Conservation (phyloP, 30 jellyfish, hydroid and myxozoan species). For the Aurelia aurita complex sp. Pacific region DNA sequence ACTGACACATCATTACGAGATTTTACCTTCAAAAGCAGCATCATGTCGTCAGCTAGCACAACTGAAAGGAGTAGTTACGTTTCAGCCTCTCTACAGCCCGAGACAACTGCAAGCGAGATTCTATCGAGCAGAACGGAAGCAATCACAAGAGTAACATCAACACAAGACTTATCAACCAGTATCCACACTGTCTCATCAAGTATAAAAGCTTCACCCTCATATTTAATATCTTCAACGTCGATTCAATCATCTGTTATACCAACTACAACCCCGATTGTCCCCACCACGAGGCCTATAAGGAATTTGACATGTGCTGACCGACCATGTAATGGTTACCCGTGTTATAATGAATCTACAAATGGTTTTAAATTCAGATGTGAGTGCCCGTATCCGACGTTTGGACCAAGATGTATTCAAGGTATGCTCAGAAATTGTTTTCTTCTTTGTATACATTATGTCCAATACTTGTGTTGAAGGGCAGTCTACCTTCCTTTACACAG, state of each 20-base stretch:
- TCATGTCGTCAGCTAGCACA: too few relatives aligned
- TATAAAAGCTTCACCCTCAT: not conserved
- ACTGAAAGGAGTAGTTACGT: too few relatives aligned
- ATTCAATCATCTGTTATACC: slow-evolving; percentile 14
- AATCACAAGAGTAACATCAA: not conserved
- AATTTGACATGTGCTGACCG: slow-evolving; percentile 78
- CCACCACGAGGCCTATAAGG: slow-evolving; percentile 64
- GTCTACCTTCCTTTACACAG: too few relatives aligned
- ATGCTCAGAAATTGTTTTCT: not conserved
- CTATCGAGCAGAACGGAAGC: not conserved
- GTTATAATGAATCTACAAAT: slow-evolving; percentile 61
- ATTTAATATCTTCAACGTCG: not conserved
- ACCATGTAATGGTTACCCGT: slow-evolving; percentile 84
- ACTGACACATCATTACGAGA: too few relatives aligned
- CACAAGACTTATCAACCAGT: not conserved
- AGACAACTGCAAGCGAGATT: not conserved
- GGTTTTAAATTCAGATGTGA: slow-evolving; percentile 68
- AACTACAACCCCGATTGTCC: slow-evolving; percentile 1
- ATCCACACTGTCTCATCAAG: not conserved
- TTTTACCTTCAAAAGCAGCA: too few relatives aligned
- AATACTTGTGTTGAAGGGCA: too few relatives aligned
- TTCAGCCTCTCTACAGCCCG: not conserved
- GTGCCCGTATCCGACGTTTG: slow-evolving; percentile 80
- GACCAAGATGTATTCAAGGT: slow-evolving; percentile 93
- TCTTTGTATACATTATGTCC: too few relatives aligned